Evolutionary conservation across 2,797 vertebrate species (phyloP), one percentile per base, ranked within the genome.

Genomic region (Lemur catta): DNA sequence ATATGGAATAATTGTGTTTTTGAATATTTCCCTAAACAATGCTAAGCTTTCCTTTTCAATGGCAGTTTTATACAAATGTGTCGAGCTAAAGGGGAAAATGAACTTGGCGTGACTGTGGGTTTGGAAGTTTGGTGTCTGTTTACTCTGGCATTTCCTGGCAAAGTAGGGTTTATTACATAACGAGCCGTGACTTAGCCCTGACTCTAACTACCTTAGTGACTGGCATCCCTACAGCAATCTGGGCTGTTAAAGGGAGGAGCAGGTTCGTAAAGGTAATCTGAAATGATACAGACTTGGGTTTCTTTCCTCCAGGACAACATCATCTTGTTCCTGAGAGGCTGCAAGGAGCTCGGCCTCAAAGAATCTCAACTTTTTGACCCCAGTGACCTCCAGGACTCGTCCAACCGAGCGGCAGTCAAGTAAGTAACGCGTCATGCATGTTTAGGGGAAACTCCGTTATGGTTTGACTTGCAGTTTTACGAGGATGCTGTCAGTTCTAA

Each of bases 331-430:
- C 99, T 99, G 97, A 99, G 99, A 80, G 99, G 99, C 95, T 99
- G 99, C 98, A 99, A 99, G 98, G 99, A 99, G 97, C 98, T 99
- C 33, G 99, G 99, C 85, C 99, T 99, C 97, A 99, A 99, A 98
- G 99, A 99, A 98, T 99, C 99, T 76, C 99, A 99, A 98, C 99
- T 99, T 97, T 99, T 99, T 98, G 99, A 99, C 98, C 99, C 99
- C 0, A 99, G 99, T 98, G 99, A 99, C 98, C 99, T 99, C 55
- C 99, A 99, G 98, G 99, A 99, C 98, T 98, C 99, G 0, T 99
- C 99, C 10, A 99, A 98, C 98, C 99, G 98, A 96, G 98, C 98
- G 96, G 97, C 98, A 15, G 78, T 98, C 98, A 99, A 99, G 99
- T 99, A 99, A 99, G 99, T 98, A 86, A 38, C 6, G 24, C 50